These are phyloP conservation scores for Dreissena rostriformis DNA, from an alignment of 1,140 invertebrate genomes.

Conservation along the genomic window DNA sequence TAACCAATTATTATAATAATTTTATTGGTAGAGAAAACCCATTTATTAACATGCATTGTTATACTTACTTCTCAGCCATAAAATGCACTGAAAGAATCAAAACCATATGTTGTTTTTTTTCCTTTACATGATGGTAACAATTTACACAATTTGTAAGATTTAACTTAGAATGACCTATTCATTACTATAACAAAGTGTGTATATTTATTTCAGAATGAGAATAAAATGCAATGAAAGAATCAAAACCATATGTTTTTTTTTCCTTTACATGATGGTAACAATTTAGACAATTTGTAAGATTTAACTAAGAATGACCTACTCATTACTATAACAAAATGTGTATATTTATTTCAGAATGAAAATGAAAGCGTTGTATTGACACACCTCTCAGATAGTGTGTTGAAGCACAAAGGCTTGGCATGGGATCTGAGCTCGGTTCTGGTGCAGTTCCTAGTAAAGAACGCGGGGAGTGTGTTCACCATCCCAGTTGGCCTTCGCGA, in stretches of 20 bases:
- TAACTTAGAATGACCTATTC: not conserved
- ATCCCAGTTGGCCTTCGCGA: slow-evolving; percentile 69
- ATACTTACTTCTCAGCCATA: too few relatives aligned
- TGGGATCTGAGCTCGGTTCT: slow-evolving; percentile 67
- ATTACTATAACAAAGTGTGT: not conserved
- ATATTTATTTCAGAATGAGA: slow-evolving; percentile 58
- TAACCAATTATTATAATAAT: not conserved
- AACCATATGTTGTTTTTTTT: too few relatives aligned
- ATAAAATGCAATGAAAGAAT: slow-evolving; percentile 48
- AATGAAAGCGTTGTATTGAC: slow-evolving; percentile 64
- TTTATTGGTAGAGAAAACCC: not conserved
- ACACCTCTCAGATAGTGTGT: slow-evolving; percentile 63
- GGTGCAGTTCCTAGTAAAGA: slow-evolving; percentile 75
- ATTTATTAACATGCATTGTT: too few relatives aligned
- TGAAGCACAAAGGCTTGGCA: slow-evolving; percentile 71
- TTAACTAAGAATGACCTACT: not conserved
- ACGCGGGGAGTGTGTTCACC: slow-evolving; percentile 71
- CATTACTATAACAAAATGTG: not conserved
- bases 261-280: not conserved
- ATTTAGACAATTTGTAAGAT: not conserved
- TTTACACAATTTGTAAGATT: not conserved
- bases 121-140: not conserved
- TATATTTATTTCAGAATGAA: slow-evolving; percentile 53
- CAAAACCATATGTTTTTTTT: not conserved
- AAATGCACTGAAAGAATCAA: too few relatives aligned